Conservation (phyloP, 2,113 vertebrate species). For the Lathamus discolor region DNA sequence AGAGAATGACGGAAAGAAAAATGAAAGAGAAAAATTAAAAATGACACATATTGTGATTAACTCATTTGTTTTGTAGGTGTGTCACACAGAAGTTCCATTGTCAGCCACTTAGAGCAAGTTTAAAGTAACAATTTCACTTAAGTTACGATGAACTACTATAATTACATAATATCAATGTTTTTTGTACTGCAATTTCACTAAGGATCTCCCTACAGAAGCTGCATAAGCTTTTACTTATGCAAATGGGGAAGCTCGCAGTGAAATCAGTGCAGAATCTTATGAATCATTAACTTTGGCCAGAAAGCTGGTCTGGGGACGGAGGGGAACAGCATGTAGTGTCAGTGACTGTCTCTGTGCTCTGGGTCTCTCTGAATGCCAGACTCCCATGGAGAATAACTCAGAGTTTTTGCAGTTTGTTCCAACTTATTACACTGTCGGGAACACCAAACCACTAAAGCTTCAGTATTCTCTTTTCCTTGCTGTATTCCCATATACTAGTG, state of each 20-base stretch:
- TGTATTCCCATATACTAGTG: neutral
- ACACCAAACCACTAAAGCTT: neutral
- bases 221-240: slow-evolving; percentile 30
- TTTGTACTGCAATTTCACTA: slow-evolving; percentile 35
- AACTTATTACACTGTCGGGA: neutral
- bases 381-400: neutral
- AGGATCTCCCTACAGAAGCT: slow-evolving; percentile 36
- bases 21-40: slow-evolving; percentile 57
- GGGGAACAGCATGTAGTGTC: accelerated
- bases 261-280: slow-evolving; percentile 17
- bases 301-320: neutral
- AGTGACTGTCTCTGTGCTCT: neutral
- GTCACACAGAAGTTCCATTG: slow-evolving; percentile 43
- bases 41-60: slow-evolving; percentile 62
- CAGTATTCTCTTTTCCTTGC: neutral
- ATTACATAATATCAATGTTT: slow-evolving; percentile 59
- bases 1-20: slow-evolving; percentile 49
- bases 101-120: slow-evolving; percentile 57
- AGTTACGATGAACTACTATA: slow-evolving; percentile 34
- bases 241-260: neutral
- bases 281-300: slow-evolving; percentile 39
- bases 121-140: slow-evolving; percentile 53
- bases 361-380: neutral
- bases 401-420: neutral
- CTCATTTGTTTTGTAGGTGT: slow-evolving; percentile 67